Percentiles rank a stretch among this genome's conserved stretches.
Evolutionary conservation across 2,888 invertebrate genomes (phyloP).

Genomic region (Pyrocoelia pectoralis): DNA sequence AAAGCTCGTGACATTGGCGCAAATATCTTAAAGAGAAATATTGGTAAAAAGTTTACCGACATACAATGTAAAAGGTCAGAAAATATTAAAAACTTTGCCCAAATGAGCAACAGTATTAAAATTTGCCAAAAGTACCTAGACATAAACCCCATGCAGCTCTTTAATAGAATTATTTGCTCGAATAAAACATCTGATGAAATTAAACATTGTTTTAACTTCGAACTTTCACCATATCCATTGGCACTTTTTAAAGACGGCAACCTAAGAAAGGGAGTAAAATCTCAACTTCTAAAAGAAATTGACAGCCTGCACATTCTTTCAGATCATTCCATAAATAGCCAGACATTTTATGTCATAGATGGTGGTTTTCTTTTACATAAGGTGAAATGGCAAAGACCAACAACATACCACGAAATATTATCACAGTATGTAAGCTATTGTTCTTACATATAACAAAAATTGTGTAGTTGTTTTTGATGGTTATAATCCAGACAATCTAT

Average conservation of each 20-base stretch:
- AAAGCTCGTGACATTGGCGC: background rate
- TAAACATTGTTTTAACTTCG: background rate
- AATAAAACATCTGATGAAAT: slow-evolving; percentile 2
- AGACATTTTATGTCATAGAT: background rate
- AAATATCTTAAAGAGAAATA: background rate
- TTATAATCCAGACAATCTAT: background rate
- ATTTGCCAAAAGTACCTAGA: background rate
- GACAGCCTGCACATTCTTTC: background rate
- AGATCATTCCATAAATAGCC: background rate
- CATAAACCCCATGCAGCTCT: background rate
- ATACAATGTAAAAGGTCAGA: background rate
- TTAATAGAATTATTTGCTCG: slow-evolving; percentile 7
- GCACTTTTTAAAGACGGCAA: background rate
- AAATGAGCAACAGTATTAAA: slow-evolving; percentile 2
- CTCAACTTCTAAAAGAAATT: background rate
- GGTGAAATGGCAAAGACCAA: background rate
- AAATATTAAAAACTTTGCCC: background rate
- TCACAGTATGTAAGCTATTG: background rate
- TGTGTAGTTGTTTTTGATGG: slow-evolving; percentile 2
- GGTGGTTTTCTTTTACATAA: background rate
- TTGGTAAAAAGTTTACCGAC: background rate
- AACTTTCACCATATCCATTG: slow-evolving; percentile 6
- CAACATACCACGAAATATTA: background rate
- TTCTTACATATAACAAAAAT: background rate
- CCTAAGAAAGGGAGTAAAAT: background rate